Conservation (phyloP, 2,888 invertebrate species). For the Tetrapedia diversipes region DNA sequence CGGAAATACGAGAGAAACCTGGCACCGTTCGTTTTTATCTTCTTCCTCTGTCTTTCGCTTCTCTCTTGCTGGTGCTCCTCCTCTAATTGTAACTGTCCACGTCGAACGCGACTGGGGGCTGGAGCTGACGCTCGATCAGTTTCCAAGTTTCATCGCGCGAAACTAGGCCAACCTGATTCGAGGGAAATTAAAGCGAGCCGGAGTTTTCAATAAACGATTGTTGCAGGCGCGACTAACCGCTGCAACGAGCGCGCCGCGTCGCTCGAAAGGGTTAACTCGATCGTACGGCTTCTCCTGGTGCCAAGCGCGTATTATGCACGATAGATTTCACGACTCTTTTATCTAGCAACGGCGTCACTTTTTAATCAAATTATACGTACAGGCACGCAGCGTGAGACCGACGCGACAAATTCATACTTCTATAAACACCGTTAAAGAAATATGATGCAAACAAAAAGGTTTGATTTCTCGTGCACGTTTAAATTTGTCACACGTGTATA, state of each 20-base stretch:
- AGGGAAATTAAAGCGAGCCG: constrained; percentile 34
- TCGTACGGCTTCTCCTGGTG: background rate
- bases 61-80: too few relatives aligned
- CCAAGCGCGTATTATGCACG: background rate
- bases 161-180: constrained; percentile 26
- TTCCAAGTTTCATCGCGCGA: constrained; percentile 12
- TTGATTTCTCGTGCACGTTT: too few relatives aligned
- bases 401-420: too few relatives aligned
- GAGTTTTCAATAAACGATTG: constrained; percentile 42
- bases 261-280: constrained; percentile 17
- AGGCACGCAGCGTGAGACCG: too few relatives aligned
- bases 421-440: too few relatives aligned
- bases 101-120: background rate
- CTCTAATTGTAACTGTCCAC: background rate
- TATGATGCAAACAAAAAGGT: too few relatives aligned
- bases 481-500: too few relatives aligned
- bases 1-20: background rate
- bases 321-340: constrained; percentile 4
- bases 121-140: constrained; percentile 15
- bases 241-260: constrained; percentile 13
- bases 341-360: constrained; percentile 2
- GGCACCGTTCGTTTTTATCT: background rate
- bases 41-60: background rate
- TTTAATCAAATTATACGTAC: too few relatives aligned
- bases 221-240: constrained; percentile 9